Evolutionary conservation across 1,140 invertebrate genomes (phyloP).

Genomic region (Luehdorfia chinensis): DNA sequence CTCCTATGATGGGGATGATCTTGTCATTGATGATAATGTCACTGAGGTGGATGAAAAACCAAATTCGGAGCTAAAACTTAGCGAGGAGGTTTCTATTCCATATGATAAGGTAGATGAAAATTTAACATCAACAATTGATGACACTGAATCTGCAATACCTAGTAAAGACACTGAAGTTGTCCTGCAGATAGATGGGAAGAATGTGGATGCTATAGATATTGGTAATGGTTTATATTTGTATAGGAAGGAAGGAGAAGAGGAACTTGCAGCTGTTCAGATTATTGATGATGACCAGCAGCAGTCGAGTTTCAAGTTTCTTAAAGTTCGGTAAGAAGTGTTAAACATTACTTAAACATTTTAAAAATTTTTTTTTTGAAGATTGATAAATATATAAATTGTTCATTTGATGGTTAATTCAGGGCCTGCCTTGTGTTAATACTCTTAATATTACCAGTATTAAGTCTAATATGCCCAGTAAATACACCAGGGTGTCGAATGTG

Average conservation of each 20-base stretch:
- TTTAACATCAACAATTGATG: slow-evolving; percentile 28
- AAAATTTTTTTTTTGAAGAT: too few relatives aligned
- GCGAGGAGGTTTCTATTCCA: slow-evolving; percentile 16
- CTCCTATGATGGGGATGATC: slow-evolving; percentile 71
- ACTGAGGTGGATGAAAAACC: slow-evolving; percentile 43
- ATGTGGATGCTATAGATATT: slow-evolving; percentile 73
- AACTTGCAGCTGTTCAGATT: slow-evolving; percentile 68
- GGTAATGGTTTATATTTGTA: slow-evolving; percentile 73
- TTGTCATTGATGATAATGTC: slow-evolving; percentile 71
- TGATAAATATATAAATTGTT: too few relatives aligned
- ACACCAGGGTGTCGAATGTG: too few relatives aligned
- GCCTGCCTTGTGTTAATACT: too few relatives aligned
- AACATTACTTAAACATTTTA: too few relatives aligned
- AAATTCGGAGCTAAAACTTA: slow-evolving; percentile 29
- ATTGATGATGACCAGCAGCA: slow-evolving; percentile 56
- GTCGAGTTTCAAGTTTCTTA: slow-evolving; percentile 67
- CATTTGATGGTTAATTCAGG: too few relatives aligned
- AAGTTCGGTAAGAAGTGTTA: slow-evolving; percentile 66
- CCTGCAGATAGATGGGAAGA: slow-evolving; percentile 72
- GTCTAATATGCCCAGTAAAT: too few relatives aligned
- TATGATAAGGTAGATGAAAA: slow-evolving; percentile 26
- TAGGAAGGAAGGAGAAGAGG: slow-evolving; percentile 61
- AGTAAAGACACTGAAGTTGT: slow-evolving; percentile 66
- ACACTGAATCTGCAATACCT: slow-evolving; percentile 32
- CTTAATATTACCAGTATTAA: too few relatives aligned